These are phyloP conservation scores for Corapipo altera DNA, from an alignment of 2,113 vertebrate genomes.

Conservation along the genomic window DNA sequence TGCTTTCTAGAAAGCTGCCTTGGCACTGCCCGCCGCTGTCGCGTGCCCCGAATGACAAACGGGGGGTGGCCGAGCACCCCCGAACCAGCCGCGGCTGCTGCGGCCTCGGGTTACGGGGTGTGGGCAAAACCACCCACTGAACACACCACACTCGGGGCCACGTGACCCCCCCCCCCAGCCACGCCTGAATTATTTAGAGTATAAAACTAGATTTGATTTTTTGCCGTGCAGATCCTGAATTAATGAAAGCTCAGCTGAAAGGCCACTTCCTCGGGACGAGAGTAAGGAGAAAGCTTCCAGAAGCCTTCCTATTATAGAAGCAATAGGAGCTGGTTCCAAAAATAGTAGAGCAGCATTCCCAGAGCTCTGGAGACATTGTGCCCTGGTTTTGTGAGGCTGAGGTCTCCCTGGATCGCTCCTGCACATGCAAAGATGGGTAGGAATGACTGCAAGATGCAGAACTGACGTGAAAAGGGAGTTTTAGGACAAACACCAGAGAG, in stretches of 20 bases:
- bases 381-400: constrained; percentile 27
- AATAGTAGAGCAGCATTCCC: constrained; percentile 43
- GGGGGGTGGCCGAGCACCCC: not conserved
- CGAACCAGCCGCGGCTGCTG: not conserved
- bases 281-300: constrained; percentile 55
- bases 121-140: not conserved
- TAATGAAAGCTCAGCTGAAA: constrained; percentile 25
- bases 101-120: not conserved
- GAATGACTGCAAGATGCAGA: not conserved
- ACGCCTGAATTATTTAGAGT: not conserved
- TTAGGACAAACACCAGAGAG: not conserved
- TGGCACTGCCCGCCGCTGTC: not conserved
- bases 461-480: not conserved
- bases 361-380: not conserved
- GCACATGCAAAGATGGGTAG: not conserved
- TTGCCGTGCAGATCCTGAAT: not conserved
- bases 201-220: not conserved
- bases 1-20: constrained; percentile 23
- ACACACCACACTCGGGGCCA: rapidly evolving
- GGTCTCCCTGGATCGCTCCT: not conserved
- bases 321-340: constrained; percentile 46
- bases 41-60: not conserved
- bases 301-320: constrained; percentile 54
- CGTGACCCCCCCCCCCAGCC: not conserved
- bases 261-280: not conserved